Percentiles rank a stretch among this genome's conserved stretches.
Evolutionary conservation across 2,888 invertebrate species (phyloP).

Genomic region (Parnassius apollo): DNA sequence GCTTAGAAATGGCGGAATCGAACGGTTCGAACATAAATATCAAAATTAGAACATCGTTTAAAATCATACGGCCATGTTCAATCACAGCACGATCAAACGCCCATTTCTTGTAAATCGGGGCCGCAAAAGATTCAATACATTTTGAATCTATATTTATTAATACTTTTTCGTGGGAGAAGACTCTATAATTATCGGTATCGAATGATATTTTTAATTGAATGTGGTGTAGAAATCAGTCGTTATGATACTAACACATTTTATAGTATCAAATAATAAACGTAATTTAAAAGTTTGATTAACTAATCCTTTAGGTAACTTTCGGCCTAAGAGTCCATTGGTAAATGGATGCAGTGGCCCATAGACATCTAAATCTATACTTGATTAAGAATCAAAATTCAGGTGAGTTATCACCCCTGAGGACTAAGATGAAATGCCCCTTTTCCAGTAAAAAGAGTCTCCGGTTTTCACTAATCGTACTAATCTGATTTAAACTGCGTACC

Average conservation of each 20-base stretch:
- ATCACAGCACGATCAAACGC: slow-evolving; percentile 35
- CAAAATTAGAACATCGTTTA: slow-evolving; percentile 43
- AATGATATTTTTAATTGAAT: slow-evolving; percentile 24
- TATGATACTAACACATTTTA: not conserved
- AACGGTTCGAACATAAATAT: slow-evolving; percentile 33
- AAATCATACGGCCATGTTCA: slow-evolving; percentile 33
- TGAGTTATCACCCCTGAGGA: too few species aligned
- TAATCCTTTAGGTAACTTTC: too few species aligned
- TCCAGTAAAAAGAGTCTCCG: too few species aligned
- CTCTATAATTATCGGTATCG: slow-evolving; percentile 41
- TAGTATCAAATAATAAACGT: too few species aligned
- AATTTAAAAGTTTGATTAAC: too few species aligned
- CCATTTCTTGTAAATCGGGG: slow-evolving; percentile 42
- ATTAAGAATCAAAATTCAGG: too few species aligned
- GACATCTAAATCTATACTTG: too few species aligned
- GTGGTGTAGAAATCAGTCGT: slow-evolving; percentile 10
- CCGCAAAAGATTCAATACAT: slow-evolving; percentile 35
- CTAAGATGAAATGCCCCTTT: too few species aligned
- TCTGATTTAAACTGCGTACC: too few species aligned
- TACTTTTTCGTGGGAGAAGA: slow-evolving; percentile 37
- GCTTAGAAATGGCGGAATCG: slow-evolving; percentile 25
- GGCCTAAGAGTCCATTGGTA: too few species aligned
- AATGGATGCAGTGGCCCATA: too few species aligned
- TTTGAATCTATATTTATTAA: slow-evolving; percentile 32
- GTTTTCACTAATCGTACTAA: too few species aligned